Percentiles rank a stretch among this genome's conserved stretches.
Conservation (phyloP, 2,888 invertebrate genomes). For the Parapristionchus giblindavisi region DNA sequence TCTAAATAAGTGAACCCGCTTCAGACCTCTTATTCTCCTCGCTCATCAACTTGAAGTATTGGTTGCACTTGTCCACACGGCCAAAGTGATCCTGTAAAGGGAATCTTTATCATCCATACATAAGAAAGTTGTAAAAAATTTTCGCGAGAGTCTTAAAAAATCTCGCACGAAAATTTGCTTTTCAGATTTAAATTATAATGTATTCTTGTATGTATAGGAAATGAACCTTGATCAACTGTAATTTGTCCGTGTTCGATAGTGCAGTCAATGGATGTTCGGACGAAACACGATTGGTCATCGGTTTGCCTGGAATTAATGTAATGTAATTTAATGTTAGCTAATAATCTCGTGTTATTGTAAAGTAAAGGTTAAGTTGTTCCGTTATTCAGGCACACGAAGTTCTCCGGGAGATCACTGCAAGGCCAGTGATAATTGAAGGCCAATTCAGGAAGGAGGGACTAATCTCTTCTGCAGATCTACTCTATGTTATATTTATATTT, state of each 20-base stretch:
- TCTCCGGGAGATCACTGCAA: too few relatives aligned
- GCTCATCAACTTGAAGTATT: slow-evolving; percentile 57
- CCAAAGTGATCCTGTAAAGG: slow-evolving; percentile 44
- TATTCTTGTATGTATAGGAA: background rate
- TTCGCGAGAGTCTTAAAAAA: too few relatives aligned
- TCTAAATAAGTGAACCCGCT: too few relatives aligned
- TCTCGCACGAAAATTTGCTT: too few relatives aligned
- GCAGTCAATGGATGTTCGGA: background rate
- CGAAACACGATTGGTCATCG: background rate
- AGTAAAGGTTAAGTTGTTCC: too few relatives aligned
- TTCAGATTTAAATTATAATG: slow-evolving; percentile 8
- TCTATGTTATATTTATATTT: too few relatives aligned
- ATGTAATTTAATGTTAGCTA: too few relatives aligned
- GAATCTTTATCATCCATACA: background rate
- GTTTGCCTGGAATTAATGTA: background rate
- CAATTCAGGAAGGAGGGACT: too few relatives aligned
- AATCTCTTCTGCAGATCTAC: too few relatives aligned
- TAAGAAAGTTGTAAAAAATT: background rate
- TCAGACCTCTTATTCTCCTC: slow-evolving; percentile 50
- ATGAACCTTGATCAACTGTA: slow-evolving; percentile 6
- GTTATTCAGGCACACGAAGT: too few relatives aligned
- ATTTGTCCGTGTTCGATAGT: slow-evolving; percentile 17
- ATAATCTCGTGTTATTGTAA: too few relatives aligned
- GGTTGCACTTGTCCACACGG: slow-evolving; percentile 53
- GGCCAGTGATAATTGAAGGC: too few relatives aligned